Evolutionary conservation across 2,888 invertebrate species (phyloP).

Genomic region (Leptopterna dolabrata): DNA sequence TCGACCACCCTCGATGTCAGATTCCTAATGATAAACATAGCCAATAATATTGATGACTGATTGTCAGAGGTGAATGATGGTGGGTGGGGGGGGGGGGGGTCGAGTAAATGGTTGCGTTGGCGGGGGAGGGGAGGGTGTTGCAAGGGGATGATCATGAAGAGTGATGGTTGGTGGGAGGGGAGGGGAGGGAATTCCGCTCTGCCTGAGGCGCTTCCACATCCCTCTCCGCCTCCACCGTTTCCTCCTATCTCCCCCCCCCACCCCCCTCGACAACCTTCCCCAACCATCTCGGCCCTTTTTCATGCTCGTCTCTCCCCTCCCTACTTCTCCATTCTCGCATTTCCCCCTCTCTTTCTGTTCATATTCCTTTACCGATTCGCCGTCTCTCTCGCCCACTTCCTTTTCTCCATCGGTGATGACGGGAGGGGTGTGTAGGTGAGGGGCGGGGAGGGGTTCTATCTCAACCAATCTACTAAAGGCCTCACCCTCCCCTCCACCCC

Average conservation of each 20-base stretch:
- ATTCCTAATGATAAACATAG: no score
- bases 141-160: background rate
- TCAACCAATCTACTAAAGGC: background rate
- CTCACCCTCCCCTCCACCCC: background rate
- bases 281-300: background rate
- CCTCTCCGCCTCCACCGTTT: background rate
- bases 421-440: no score
- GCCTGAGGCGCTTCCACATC: background rate
- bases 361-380: background rate
- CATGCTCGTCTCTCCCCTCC: no score
- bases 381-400: background rate
- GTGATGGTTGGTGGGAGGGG: background rate
- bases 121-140: background rate
- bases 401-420: background rate
- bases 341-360: background rate
- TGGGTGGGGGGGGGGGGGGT: no score
- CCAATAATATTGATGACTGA: no score
- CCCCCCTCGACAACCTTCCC: no score
- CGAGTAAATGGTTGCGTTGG: background rate
- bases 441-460: no score
- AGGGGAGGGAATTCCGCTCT: background rate
- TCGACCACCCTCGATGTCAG: no score
- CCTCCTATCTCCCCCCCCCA: no score
- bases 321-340: background rate
- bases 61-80: no score